Evolutionary conservation across 2,888 invertebrate genomes (phyloP).

Genomic region (Rapana venosa): DNA sequence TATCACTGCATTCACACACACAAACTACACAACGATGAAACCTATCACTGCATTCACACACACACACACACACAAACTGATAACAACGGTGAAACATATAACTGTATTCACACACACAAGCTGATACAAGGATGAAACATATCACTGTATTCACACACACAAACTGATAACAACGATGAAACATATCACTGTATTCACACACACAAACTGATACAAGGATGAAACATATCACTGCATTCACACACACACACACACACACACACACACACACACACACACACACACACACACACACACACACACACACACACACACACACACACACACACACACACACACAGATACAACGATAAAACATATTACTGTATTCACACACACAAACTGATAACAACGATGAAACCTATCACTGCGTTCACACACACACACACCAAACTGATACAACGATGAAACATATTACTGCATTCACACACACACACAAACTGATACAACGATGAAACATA

Average conservation of each 20-base stretch:
- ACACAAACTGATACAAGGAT: not conserved
- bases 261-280: not conserved
- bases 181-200: not conserved
- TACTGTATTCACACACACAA: not conserved
- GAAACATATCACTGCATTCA: not conserved
- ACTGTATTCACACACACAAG: too few species aligned
- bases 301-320: not conserved
- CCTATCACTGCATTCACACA: too few species aligned
- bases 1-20: too few species aligned
- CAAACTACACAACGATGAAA: too few species aligned
- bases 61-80: too few species aligned
- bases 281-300: not conserved
- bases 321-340: conserved; percentile 14
- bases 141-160: not conserved
- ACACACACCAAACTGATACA: not conserved
- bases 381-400: too few species aligned
- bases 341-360: not conserved
- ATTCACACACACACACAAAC: not conserved
- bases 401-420: conserved; percentile 16
- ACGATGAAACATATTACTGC: not conserved
- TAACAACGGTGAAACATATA: too few species aligned
- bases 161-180: not conserved
- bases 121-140: not conserved
- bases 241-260: not conserved
- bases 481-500: not conserved